phyloP scores from a whole-genome alignment of 2,888 invertebrate genomes.

The Lordiphosa andalusiaca region DNA sequence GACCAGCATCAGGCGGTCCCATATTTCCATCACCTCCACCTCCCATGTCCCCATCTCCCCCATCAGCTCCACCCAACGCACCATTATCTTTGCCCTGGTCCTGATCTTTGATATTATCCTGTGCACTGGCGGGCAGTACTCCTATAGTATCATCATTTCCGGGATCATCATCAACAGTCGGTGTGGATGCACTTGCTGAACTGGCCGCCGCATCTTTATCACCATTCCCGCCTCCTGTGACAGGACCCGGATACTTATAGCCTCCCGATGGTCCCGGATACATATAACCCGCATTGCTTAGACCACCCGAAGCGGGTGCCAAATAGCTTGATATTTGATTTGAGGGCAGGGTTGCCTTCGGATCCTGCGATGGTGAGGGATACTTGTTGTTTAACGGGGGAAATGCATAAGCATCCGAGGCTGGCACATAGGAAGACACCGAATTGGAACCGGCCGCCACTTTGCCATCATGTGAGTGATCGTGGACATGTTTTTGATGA shows the following conservation, averaged over 20 bases:
- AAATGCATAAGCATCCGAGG: conserved; percentile 76
- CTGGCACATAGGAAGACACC: conserved; percentile 64
- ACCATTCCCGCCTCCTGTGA: conserved; percentile 27
- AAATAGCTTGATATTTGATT: conserved; percentile 76
- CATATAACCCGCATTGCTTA: conserved; percentile 45
- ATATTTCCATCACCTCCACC: conserved; percentile 22
- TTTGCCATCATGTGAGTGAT: conserved; percentile 48
- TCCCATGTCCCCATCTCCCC: conserved; percentile 12
- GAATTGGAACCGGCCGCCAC: conserved; percentile 60
- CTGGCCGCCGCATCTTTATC: conserved; percentile 64
- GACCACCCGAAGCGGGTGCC: conserved; percentile 76
- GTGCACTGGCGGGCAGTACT: conserved; percentile 71
- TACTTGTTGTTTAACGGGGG: conserved; percentile 78
- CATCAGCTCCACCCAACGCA: conserved; percentile 6
- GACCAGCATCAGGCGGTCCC: conserved; percentile 7
- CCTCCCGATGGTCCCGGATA: conserved; percentile 51
- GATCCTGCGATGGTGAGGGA: conserved; percentile 69
- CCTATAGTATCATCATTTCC: conserved; percentile 65
- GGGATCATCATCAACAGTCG: conserved; percentile 46
- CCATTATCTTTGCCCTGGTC: conserved; percentile 32
- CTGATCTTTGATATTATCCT: conserved; percentile 54
- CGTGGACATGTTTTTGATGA: conserved; percentile 42
- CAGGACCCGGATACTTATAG: conserved; percentile 55
- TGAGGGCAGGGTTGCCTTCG: conserved; percentile 61
- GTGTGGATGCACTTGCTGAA: conserved; percentile 44